phyloP scores from a whole-genome alignment of 2,888 invertebrate species.

The Camponotus fellah region DNA sequence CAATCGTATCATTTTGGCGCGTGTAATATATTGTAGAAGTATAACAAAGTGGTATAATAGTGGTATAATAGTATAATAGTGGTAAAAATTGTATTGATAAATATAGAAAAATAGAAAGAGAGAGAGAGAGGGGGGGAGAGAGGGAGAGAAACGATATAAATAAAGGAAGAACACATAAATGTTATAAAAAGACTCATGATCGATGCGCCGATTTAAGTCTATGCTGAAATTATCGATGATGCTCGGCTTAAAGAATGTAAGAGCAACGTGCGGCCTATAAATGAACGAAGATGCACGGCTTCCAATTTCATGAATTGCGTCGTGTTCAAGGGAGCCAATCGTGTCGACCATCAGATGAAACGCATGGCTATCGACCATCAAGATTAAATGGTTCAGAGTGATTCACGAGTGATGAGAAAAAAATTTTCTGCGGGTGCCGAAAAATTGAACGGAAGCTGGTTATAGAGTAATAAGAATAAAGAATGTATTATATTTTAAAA shows the following conservation, averaged over 20 bases:
- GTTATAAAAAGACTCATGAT: neutral
- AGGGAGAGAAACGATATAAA: neutral
- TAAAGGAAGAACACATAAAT: neutral
- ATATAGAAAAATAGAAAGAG: neutral
- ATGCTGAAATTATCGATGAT: constrained; percentile 27
- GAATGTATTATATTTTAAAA: constrained; percentile 17
- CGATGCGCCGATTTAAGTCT: neutral
- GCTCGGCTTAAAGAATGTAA: constrained; percentile 34
- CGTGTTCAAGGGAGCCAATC: constrained; percentile 60
- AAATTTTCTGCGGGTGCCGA: constrained; percentile 3
- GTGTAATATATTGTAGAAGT: constrained; percentile 6
- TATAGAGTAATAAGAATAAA: constrained; percentile 51
- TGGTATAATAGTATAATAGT: neutral
- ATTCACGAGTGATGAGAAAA: constrained; percentile 56
- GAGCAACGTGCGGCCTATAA: constrained; percentile 54
- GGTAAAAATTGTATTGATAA: constrained; percentile 32
- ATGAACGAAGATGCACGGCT: constrained; percentile 62
- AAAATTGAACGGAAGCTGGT: constrained; percentile 33
- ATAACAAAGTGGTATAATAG: neutral
- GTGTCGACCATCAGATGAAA: constrained; percentile 60
- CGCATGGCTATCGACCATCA: constrained; percentile 61
- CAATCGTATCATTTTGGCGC: constrained; percentile 38
- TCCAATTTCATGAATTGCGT: constrained; percentile 61
- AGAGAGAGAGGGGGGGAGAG: neutral
- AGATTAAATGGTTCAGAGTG: constrained; percentile 67